Evolutionary conservation across 2,888 invertebrate species (phyloP).

Genomic region (Cataglyphis altisquamis): DNA sequence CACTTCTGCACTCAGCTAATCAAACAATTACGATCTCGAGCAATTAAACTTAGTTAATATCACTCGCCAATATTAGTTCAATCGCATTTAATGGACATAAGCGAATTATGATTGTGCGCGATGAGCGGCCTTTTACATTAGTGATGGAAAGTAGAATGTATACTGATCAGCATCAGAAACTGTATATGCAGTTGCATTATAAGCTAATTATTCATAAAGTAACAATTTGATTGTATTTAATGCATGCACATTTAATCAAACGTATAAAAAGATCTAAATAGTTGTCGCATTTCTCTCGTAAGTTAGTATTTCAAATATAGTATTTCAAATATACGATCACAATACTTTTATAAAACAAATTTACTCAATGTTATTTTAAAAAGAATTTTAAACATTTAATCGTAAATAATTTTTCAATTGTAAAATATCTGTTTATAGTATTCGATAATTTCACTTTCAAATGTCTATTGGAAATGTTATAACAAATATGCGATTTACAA

Average conservation of each 20-base stretch:
- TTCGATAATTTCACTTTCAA: background rate
- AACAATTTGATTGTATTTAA: slow-evolving; percentile 8
- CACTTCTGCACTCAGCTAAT: slow-evolving; percentile 54
- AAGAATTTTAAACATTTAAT: background rate
- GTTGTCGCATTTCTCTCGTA: background rate
- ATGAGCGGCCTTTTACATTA: slow-evolving; percentile 55
- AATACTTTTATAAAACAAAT: background rate
- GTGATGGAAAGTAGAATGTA: slow-evolving; percentile 35
- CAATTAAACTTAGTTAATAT: slow-evolving; percentile 65
- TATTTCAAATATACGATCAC: background rate
- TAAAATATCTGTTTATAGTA: background rate
- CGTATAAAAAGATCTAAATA: background rate
- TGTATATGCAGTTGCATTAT: slow-evolving; percentile 47
- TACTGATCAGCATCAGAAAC: slow-evolving; percentile 58
- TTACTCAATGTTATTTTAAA: background rate
- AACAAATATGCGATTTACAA: slow-evolving; percentile 2
- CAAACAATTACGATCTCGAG: slow-evolving; percentile 58
- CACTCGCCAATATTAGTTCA: slow-evolving; percentile 62
- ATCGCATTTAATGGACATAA: slow-evolving; percentile 60
- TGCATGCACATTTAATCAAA: background rate
- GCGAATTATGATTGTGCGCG: slow-evolving; percentile 57
- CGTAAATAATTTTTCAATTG: background rate
- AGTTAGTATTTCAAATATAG: background rate
- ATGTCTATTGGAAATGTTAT: background rate
- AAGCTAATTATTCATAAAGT: slow-evolving; percentile 8